phyloP scores from a whole-genome alignment of 2,113 vertebrate genomes.

The Narcine bancroftii region DNA sequence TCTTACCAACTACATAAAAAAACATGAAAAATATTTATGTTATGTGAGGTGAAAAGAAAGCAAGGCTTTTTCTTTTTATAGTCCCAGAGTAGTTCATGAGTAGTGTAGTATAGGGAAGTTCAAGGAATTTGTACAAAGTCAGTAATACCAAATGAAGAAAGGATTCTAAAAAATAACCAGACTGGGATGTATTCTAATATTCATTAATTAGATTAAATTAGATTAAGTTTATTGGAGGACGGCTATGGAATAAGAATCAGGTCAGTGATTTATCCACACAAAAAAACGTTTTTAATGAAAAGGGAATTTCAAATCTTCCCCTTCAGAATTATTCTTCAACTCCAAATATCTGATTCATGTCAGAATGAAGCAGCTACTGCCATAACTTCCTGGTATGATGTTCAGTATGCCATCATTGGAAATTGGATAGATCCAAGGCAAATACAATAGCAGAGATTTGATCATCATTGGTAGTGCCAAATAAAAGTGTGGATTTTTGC shows the following conservation, averaged over 20 bases:
- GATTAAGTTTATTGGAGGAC: background rate
- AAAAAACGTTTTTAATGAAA: no score
- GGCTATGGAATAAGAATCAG: background rate
- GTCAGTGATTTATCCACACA: no score
- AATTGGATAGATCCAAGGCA: no score
- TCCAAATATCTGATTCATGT: background rate
- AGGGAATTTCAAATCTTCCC: background rate
- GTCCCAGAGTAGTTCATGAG: no score
- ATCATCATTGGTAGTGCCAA: no score
- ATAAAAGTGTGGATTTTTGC: background rate
- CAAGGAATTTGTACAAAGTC: background rate
- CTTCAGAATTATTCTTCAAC: background rate
- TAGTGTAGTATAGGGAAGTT: background rate
- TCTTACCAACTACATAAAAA: no score
- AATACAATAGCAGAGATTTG: no score
- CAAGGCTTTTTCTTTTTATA: no score
- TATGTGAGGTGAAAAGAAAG: no score
- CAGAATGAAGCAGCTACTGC: background rate
- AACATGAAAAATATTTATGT: no score
- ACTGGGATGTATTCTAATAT: background rate
- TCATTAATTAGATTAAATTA: background rate
- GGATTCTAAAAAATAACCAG: background rate
- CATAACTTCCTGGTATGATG: no score
- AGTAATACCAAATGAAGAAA: background rate
- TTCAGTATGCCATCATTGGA: no score